Base-by-base conservation (phyloP, 2,888 invertebrate species). In the Urechis unicinctus region DNA sequence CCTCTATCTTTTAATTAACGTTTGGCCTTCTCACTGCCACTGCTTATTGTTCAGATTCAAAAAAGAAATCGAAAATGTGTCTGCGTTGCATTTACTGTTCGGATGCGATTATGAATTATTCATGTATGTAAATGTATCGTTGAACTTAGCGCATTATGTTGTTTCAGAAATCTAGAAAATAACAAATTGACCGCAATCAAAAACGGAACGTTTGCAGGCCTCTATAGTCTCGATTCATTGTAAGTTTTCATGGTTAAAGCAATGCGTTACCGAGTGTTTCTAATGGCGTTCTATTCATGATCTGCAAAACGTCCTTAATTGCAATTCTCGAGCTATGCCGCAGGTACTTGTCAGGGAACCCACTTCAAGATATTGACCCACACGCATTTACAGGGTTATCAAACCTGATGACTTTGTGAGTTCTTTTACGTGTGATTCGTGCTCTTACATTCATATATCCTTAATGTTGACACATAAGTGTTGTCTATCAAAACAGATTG, bases 401-500 rank as follows among this genome's bases (percentile, higher is more conserved):
- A 9, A 63, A 67, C 26, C 59, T 77, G 28, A 64, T 60, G 46
- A 61, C 68, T 3, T 50, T 77, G 72, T 71, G 65, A 49, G 61
- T n/a, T n/a, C n/a, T n/a, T n/a, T n/a, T n/a, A n/a, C n/a, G n/a
- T 55, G 64, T 29, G 75, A 77, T 46, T 66, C 67, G 70, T 61
- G 25, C 51, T 21, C 6, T 41, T 41, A 2, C 43, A 9, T 2
- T 45, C 21, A 21, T 43, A 46, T 54, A 24, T 45, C n/a, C 36
- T 31, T 47, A 29, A 45, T 50, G 42, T 52, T 25, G 6, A 41
- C 48, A 50, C 21, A 31, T 31, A 6, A 21, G 6, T 45, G 21
- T 21, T 6, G 6, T 28, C 48, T 28, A 22, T 9, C 30, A 29
- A n/a, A 51, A n/a, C 3, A 49, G n/a, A n/a, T n/a, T n/a, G n/a